A percentile compares a stretch with the other conserved stretches of the same genome.
These are phyloP conservation scores for Sepioteuthis lessoniana DNA, from an alignment of 2,888 invertebrate genomes.

Conservation along the genomic window DNA sequence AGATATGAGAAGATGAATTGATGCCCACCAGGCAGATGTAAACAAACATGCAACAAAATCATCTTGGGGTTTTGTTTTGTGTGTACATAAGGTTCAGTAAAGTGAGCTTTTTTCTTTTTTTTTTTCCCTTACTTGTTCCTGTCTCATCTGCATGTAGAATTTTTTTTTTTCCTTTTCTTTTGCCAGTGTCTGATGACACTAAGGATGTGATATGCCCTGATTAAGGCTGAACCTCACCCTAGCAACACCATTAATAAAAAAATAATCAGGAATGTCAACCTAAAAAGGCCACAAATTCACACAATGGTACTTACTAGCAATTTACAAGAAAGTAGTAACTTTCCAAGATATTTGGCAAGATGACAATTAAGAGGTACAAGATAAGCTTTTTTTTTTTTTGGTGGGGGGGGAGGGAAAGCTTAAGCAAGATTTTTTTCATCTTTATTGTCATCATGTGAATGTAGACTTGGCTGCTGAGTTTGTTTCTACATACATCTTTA, in stretches of 20 bases:
- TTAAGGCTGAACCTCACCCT: neutral
- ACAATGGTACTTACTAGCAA: neutral
- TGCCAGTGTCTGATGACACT: too few relatives aligned
- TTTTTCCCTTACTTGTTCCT: too few relatives aligned
- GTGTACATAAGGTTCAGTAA: too few relatives aligned
- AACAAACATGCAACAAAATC: neutral
- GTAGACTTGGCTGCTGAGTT: too few relatives aligned
- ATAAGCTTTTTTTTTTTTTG: too few relatives aligned
- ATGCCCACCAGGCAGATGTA: neutral
- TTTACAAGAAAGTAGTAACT: neutral
- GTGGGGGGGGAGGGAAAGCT: neutral
- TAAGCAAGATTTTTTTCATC: too few relatives aligned
- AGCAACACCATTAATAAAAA: neutral
- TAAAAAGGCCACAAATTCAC: slow-evolving; percentile 33
- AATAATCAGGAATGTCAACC: neutral
- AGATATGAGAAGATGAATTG: neutral
- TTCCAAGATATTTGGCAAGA: neutral
- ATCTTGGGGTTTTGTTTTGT: too few relatives aligned
- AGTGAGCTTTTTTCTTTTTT: too few relatives aligned
- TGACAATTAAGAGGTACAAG: neutral
- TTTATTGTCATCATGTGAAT: too few relatives aligned
- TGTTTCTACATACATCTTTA: too few relatives aligned
- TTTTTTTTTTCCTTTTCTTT: too few relatives aligned
- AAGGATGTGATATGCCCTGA: neutral
- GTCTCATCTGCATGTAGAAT: too few relatives aligned